phyloP scores from a whole-genome alignment of 1,140 invertebrate genomes.

The Linepithema humile region DNA sequence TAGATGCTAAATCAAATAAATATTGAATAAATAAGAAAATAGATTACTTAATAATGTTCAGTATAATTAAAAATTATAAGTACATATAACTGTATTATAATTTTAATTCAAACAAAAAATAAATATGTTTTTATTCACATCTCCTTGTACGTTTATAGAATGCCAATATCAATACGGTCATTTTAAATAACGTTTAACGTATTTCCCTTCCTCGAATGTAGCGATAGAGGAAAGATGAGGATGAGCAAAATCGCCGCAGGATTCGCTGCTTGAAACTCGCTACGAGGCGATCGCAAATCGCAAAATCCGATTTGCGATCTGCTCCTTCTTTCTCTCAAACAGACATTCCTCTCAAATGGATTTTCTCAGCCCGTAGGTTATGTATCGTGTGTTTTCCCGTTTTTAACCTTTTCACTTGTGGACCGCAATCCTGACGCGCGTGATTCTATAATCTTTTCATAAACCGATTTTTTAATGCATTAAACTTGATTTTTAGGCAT shows the following conservation, averaged over 20 bases:
- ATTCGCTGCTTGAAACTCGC: not conserved
- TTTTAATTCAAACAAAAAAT: not conserved
- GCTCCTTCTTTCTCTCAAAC: not conserved
- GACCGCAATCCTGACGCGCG: not conserved
- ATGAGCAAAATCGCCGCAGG: slow-evolving; percentile 5
- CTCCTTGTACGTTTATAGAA: not conserved
- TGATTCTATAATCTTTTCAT: not conserved
- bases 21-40: not conserved
- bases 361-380: not conserved
- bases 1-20: not conserved
- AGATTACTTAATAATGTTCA: not conserved
- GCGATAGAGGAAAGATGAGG: not conserved
- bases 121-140: not conserved
- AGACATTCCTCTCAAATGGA: not conserved
- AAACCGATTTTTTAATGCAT: not conserved
- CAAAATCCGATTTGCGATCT: not conserved
- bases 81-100: not conserved
- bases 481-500: not conserved
- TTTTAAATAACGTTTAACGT: not conserved
- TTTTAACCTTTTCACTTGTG: not conserved
- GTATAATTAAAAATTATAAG: not conserved
- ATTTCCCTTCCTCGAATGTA: not conserved
- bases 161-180: not conserved
- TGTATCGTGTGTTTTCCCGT: not conserved
- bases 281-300: slow-evolving; percentile 7